These are phyloP conservation scores for Ypsolopha sequella DNA, from an alignment of 2,888 invertebrate species.

Conservation along the genomic window DNA sequence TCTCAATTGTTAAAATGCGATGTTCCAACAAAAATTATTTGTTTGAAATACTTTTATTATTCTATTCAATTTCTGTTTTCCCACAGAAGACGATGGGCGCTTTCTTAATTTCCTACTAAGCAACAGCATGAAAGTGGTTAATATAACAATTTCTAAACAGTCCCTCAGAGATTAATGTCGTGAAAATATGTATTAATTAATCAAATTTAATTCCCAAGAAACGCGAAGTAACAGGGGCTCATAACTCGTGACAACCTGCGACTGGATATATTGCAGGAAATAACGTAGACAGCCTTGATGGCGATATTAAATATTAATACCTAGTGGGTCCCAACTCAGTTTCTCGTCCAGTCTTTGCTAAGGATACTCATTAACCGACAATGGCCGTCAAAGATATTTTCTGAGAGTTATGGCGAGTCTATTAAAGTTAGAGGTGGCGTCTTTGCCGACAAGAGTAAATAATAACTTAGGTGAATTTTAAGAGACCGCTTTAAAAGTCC, in stretches of 20 bases:
- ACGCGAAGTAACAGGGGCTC: not conserved
- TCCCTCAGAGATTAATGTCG: too few relatives aligned
- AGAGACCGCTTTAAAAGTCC: conserved; percentile 14
- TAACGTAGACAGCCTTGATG: conserved; percentile 4
- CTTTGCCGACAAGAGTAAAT: conserved; percentile 30
- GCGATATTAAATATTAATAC: conserved; percentile 18
- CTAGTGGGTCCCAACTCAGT: conserved; percentile 9
- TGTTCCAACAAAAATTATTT: too few relatives aligned
- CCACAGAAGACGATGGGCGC: too few relatives aligned
- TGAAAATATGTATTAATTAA: too few relatives aligned
- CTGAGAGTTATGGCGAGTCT: conserved; percentile 27
- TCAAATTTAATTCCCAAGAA: too few relatives aligned
- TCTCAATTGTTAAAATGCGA: too few relatives aligned
- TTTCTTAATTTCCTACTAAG: too few relatives aligned
- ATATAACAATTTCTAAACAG: too few relatives aligned
- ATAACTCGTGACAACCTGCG: not conserved
- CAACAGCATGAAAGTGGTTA: too few relatives aligned
- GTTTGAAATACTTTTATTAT: too few relatives aligned
- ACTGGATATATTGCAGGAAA: not conserved
- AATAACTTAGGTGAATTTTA: conserved; percentile 29
- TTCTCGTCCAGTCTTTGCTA: conserved; percentile 4
- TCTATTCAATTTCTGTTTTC: too few relatives aligned
- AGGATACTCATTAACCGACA: conserved; percentile 19
- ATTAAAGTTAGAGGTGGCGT: conserved; percentile 30
- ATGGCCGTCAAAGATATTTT: conserved; percentile 16